Evolutionary conservation across 2,113 vertebrate genomes (phyloP).

Genomic region (Bufo gargarizans): DNA sequence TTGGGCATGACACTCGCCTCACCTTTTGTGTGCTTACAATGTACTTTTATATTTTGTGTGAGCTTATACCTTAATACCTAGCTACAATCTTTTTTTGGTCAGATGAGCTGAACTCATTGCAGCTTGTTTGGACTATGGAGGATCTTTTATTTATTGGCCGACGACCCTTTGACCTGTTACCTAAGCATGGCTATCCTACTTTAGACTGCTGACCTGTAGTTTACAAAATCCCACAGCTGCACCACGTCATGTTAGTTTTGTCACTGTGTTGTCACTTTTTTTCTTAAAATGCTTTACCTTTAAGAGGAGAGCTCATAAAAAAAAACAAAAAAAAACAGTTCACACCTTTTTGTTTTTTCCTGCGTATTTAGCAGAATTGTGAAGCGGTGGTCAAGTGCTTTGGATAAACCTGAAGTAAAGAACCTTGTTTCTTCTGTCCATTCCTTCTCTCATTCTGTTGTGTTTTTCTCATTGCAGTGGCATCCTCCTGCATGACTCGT

Average conservation of each 20-base stretch:
- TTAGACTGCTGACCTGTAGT: constrained; percentile 17
- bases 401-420: not conserved
- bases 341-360: not conserved
- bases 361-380: not conserved
- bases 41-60: not conserved
- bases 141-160: not conserved
- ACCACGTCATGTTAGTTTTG: constrained; percentile 34
- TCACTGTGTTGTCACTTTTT: constrained; percentile 38
- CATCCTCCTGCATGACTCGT: constrained; percentile 90
- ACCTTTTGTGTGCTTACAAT: constrained; percentile 32
- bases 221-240: constrained; percentile 26
- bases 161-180: constrained; percentile 35
- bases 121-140: not conserved
- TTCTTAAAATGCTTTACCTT: not conserved
- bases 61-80: constrained; percentile 5
- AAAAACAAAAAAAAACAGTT: no score
- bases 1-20: constrained; percentile 41
- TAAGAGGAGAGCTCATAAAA: not conserved
- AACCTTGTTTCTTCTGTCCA: not conserved
- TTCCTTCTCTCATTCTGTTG: not conserved
- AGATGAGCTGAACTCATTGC: not conserved
- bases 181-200: constrained; percentile 50
- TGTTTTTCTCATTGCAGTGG: constrained; percentile 75
- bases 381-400: not conserved
- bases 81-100: not conserved